phyloP scores from a whole-genome alignment of 1,140 invertebrate genomes.

The Apis florea region DNA sequence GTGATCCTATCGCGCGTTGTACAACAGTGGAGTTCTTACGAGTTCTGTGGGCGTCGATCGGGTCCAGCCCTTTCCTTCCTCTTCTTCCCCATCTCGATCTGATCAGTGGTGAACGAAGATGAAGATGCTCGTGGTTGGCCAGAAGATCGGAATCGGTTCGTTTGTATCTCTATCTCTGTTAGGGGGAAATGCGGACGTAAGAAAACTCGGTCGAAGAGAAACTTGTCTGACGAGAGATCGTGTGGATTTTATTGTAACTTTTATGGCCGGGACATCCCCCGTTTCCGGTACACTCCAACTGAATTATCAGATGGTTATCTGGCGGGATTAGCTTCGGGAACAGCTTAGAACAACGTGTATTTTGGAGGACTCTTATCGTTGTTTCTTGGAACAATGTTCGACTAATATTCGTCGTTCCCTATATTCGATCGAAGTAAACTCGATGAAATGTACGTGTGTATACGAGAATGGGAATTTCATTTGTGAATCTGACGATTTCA shows the following conservation, averaged over 20 bases:
- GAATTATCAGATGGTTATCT: conserved; percentile 15
- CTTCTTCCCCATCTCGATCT: too few species aligned
- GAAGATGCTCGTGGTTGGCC: too few species aligned
- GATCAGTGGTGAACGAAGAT: too few species aligned
- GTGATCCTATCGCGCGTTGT: conserved; percentile 68
- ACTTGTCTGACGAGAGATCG: background rate
- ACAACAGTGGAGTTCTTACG: conserved; percentile 33
- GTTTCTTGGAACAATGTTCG: too few species aligned
- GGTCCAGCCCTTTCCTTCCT: conserved; percentile 35
- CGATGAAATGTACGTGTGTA: too few species aligned
- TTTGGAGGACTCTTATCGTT: background rate
- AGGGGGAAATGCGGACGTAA: conserved; percentile 14
- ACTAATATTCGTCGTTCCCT: too few species aligned
- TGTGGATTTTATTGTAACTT: conserved; percentile 24
- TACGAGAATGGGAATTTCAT: too few species aligned
- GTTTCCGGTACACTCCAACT: background rate
- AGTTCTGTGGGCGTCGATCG: conserved; percentile 51
- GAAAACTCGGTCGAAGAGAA: conserved; percentile 18
- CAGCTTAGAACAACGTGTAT: background rate
- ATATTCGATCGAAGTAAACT: too few species aligned
- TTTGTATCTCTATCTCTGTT: too few species aligned
- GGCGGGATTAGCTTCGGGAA: background rate
- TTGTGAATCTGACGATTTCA: too few species aligned
- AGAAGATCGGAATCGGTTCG: too few species aligned
- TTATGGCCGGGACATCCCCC: background rate